Percentiles rank a stretch among this genome's conserved stretches.
These are phyloP conservation scores for Apolygus lucorum DNA, from an alignment of 1,140 invertebrate species.

Conservation along the genomic window DNA sequence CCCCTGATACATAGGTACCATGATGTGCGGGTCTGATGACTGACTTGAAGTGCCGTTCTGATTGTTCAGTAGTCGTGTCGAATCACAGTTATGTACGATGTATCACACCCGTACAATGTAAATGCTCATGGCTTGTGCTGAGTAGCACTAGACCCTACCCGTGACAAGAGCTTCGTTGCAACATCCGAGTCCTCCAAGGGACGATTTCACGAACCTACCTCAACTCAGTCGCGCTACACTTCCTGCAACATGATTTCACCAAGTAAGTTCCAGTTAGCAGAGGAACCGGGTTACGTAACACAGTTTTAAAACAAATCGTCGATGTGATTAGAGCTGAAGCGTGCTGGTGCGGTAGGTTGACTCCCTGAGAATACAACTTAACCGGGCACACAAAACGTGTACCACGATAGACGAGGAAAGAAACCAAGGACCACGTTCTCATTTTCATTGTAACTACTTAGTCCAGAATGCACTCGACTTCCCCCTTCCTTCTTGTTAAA, in stretches of 20 bases:
- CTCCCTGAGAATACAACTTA: constrained; percentile 4
- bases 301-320: constrained; percentile 1
- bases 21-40: too few species aligned
- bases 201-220: not conserved
- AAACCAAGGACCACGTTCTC: constrained; percentile 12
- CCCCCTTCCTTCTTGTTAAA: constrained; percentile 7
- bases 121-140: too few species aligned
- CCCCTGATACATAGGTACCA: too few species aligned
- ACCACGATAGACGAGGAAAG: constrained; percentile 10
- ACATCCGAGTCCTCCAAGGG: not conserved
- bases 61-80: too few species aligned
- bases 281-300: not conserved
- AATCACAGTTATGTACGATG: too few species aligned
- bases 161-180: not conserved
- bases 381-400: constrained; percentile 10
- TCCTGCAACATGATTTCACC: not conserved
- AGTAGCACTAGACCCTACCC: not conserved
- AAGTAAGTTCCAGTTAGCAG: not conserved
- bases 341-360: constrained; percentile 11
- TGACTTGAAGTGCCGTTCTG: too few species aligned
- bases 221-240: not conserved
- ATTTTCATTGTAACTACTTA: not conserved
- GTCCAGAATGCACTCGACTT: not conserved
- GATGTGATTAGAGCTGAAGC: not conserved
- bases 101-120: too few species aligned